phyloP scores from a whole-genome alignment of 2,797 vertebrate species.

The Lithobates sylvaticus region DNA sequence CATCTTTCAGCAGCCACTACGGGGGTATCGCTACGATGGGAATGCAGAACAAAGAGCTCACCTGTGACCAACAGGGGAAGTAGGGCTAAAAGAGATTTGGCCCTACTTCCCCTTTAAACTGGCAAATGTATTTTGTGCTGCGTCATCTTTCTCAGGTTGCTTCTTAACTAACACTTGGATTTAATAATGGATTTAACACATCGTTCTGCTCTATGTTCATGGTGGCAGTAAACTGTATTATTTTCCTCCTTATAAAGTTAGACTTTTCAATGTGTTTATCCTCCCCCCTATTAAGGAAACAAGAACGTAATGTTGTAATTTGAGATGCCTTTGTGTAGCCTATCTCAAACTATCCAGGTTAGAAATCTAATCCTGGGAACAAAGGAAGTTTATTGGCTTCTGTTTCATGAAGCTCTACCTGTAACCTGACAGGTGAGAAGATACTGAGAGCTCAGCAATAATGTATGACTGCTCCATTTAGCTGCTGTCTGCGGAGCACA shows the following conservation, averaged over 20 bases:
- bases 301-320: constrained; percentile 26
- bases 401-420: constrained; percentile 62
- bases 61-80: too few relatives aligned
- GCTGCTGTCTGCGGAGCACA: background rate
- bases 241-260: background rate
- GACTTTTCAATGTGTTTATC: background rate
- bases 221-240: background rate
- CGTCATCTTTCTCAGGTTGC: too few relatives aligned
- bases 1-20: too few relatives aligned
- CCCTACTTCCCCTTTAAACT: too few relatives aligned
- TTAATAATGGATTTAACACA: background rate
- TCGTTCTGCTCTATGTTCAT: background rate
- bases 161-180: too few relatives aligned
- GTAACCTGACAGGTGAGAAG: constrained; percentile 64
- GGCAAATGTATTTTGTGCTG: too few relatives aligned
- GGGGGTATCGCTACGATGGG: too few relatives aligned
- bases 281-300: background rate
- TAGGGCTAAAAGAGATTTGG: too few relatives aligned
- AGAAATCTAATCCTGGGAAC: constrained; percentile 26
- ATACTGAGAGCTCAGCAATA: constrained; percentile 66
- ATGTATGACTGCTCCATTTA: constrained; percentile 65
- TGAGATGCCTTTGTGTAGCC: constrained; percentile 11
- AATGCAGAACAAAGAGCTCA: too few relatives aligned
- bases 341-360: constrained; percentile 23
- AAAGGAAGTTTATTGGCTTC: constrained; percentile 58